Evolutionary conservation across 2,888 invertebrate genomes (phyloP).

Genomic region (Drosophila nigricruria): DNA sequence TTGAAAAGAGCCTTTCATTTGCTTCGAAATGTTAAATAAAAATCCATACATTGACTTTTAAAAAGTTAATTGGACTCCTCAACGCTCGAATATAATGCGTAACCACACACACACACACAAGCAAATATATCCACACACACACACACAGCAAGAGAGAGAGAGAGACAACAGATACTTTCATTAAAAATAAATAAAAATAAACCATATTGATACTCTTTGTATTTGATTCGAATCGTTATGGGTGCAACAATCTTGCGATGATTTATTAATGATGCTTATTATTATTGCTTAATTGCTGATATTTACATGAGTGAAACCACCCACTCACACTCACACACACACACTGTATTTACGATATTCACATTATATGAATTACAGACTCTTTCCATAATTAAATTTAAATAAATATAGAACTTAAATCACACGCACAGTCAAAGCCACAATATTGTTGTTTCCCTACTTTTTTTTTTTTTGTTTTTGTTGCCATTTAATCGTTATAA

Average conservation of each 20-base stretch:
- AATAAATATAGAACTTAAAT: constrained; percentile 24
- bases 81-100: constrained; percentile 39
- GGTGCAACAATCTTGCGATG: constrained; percentile 53
- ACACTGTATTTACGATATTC: constrained; percentile 31
- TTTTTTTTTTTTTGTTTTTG: too few species aligned
- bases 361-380: neutral
- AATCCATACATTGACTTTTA: constrained; percentile 34
- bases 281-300: constrained; percentile 79
- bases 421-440: constrained; percentile 20
- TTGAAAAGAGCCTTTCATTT: constrained; percentile 19
- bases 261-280: constrained; percentile 81
- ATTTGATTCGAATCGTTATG: constrained; percentile 25
- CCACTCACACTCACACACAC: neutral
- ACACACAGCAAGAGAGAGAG: neutral
- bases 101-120: constrained; percentile 12
- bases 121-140: neutral
- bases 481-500: constrained; percentile 50
- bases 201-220: constrained; percentile 59
- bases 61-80: constrained; percentile 68
- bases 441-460: neutral
- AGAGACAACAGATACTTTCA: constrained; percentile 26
- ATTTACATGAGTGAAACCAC: constrained; percentile 54
- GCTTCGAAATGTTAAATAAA: constrained; percentile 28
- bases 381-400: constrained; percentile 34
- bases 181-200: constrained; percentile 9